These are phyloP conservation scores for Rhyacophila brunnea DNA, from an alignment of 1,140 invertebrate species.

Conservation along the genomic window DNA sequence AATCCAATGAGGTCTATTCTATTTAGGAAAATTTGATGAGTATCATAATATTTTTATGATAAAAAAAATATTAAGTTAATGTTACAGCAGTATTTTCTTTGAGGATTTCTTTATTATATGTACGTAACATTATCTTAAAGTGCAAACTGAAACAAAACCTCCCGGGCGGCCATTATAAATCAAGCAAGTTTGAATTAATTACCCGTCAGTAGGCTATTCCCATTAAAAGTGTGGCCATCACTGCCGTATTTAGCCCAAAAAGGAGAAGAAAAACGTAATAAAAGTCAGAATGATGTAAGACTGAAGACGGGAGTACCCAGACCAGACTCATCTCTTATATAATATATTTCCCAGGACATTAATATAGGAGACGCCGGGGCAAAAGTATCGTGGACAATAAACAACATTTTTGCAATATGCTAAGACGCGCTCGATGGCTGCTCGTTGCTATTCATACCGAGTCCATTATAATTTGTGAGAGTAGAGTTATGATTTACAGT, in stretches of 20 bases:
- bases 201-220: neutral
- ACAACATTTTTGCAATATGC: slow-evolving; percentile 17
- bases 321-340: too few relatives aligned
- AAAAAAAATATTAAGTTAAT: too few relatives aligned
- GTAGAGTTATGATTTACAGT: too few relatives aligned
- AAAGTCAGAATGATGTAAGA: slow-evolving; percentile 23
- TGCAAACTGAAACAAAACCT: neutral
- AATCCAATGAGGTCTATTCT: too few relatives aligned
- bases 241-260: too few relatives aligned
- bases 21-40: neutral
- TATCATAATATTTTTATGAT: too few relatives aligned
- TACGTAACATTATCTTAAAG: neutral
- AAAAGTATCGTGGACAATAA: slow-evolving; percentile 12
- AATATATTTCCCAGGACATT: slow-evolving; percentile 16
- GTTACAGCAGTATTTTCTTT: too few relatives aligned
- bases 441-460: neutral
- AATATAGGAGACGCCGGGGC: slow-evolving; percentile 11
- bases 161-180: neutral
- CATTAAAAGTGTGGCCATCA: too few relatives aligned
- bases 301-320: neutral
- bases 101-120: too few relatives aligned
- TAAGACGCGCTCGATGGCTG: neutral
- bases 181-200: neutral
- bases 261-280: slow-evolving; percentile 17
- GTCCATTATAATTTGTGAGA: too few relatives aligned